Conservation (phyloP, 2,113 vertebrate species). For the Pomatostomus ruficeps region DNA sequence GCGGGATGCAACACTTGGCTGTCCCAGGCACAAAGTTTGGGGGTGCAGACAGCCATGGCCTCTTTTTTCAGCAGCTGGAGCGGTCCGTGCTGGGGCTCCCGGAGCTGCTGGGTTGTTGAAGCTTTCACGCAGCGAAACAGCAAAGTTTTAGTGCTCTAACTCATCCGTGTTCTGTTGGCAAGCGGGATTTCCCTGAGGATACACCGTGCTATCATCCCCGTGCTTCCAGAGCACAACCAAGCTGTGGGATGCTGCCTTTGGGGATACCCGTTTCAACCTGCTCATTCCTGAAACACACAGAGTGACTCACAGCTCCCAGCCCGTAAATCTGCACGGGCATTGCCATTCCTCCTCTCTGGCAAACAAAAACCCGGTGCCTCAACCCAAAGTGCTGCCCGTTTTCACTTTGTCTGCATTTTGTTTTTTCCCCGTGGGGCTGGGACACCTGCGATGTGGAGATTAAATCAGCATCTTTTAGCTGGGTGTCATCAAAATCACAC, state of each 20-base stretch:
- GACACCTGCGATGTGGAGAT: neutral
- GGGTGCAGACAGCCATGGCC: neutral
- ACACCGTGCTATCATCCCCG: accelerated
- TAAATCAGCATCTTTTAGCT: neutral
- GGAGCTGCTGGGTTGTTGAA: neutral
- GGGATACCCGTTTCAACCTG: neutral
- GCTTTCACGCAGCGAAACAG: accelerated
- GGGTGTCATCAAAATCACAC: neutral
- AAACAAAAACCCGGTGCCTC: neutral
- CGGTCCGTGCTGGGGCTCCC: neutral
- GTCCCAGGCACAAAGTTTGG: neutral
- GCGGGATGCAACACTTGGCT: accelerated
- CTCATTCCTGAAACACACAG: neutral
- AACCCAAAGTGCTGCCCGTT: neutral
- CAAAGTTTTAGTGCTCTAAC: neutral
- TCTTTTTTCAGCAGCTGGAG: neutral
- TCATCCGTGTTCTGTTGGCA: neutral
- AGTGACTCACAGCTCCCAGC: neutral
- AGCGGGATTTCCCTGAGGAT: neutral
- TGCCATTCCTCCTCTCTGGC: neutral
- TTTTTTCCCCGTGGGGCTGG: accelerated
- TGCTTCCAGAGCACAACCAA: neutral
- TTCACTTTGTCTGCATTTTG: neutral
- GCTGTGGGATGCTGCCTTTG: neutral
- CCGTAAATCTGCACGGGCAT: neutral